phyloP scores from a whole-genome alignment of 2,113 vertebrate species.

The Hylia prasina region DNA sequence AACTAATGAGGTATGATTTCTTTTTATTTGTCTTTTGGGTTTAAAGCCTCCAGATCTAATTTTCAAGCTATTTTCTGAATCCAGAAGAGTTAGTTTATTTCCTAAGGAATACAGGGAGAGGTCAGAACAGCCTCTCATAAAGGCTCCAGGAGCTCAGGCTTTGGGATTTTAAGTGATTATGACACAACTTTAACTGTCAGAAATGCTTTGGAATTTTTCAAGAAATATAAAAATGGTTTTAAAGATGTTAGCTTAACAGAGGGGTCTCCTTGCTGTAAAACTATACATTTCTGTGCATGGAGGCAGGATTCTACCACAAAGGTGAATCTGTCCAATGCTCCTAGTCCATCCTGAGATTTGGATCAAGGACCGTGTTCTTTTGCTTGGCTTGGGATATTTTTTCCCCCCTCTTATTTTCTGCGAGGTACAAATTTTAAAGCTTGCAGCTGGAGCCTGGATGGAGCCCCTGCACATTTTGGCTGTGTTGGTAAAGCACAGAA shows the following conservation, averaged over 20 bases:
- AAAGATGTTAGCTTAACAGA: neutral
- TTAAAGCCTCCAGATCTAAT: neutral
- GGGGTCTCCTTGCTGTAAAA: neutral
- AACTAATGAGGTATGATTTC: conserved; percentile 5
- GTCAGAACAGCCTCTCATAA: neutral
- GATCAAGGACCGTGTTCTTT: neutral
- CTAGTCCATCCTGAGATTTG: neutral
- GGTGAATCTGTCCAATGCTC: neutral
- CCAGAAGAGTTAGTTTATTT: neutral
- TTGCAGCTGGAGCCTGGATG: neutral
- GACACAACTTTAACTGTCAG: neutral
- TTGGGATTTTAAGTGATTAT: neutral
- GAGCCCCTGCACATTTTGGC: neutral
- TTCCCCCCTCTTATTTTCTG: neutral
- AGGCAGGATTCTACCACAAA: neutral
- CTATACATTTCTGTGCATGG: neutral
- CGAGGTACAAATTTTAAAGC: neutral
- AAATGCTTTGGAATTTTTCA: neutral
- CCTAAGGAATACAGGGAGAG: neutral
- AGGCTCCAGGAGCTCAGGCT: neutral
- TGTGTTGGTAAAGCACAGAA: neutral
- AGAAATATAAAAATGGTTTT: neutral
- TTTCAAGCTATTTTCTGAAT: neutral
- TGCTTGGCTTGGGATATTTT: neutral
- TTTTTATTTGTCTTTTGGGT: conserved; percentile 31